Evolutionary conservation across 2,113 vertebrate species (phyloP), one percentile per base, ranked within the genome.

Genomic region (Rhineura floridana): DNA sequence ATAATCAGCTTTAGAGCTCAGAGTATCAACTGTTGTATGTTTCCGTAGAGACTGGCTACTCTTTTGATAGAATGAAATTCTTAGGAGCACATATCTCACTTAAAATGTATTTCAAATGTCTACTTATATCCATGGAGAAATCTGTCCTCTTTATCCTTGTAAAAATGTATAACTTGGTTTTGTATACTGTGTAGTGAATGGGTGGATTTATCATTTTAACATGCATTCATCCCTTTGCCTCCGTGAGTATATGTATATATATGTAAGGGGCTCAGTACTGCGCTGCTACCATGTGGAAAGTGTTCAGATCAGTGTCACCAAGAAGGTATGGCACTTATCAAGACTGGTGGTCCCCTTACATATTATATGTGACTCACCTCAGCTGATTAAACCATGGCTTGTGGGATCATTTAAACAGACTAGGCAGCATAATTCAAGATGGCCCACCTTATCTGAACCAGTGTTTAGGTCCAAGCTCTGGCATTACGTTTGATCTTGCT

Each of bases 1-100:
- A 89, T 93, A 92, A 75, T 77, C 42, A 90, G 78, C 79, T 82
- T 88, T 93, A 79, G 42, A 91, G 92, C 93, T 93, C 83, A 87
- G 42, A 91, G 79, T 76, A 80, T 42, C 39, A 39, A 62, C 50
- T 69, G 19, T 9, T 75, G 59, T 92, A 91, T 83, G 48, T 63
- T 11, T 84, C 94, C 84, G 52, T 81, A 87, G 48, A 19, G n/a
- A 88, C 90, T 86, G 48, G 83, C 3, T 92, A 90, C 88, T 33
- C 88, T 90, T 93, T 69, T 90, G 88, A 84, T 81, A 93, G 69
- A 89, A 67, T 48, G 0, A 3, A 90, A 80, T 87, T 82, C 90
- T 85, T 65, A 70, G n/a, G 89, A 82, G 83, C 48, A 89, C 88
- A 91, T 91, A 17, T 67, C 93, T 73, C 88, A 80, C 93, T 91